These are phyloP conservation scores for Nycteola revayana DNA, from an alignment of 2,888 invertebrate genomes.

Conservation along the genomic window DNA sequence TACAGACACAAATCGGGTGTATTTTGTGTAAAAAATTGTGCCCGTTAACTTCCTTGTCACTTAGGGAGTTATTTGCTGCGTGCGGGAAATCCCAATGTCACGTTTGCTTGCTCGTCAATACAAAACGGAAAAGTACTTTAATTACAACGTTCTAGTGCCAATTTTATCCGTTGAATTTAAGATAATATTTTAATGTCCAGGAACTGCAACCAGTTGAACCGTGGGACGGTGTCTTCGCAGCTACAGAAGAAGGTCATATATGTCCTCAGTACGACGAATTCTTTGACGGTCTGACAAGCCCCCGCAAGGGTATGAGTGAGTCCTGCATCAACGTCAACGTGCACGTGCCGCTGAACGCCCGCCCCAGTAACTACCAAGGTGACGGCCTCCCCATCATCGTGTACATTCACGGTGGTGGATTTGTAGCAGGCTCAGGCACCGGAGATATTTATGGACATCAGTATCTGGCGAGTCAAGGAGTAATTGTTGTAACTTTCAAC, in stretches of 20 bases:
- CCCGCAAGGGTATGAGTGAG: constrained; percentile 33
- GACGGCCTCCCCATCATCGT: constrained; percentile 54
- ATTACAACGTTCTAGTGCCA: too few relatives aligned
- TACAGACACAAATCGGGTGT: too few relatives aligned
- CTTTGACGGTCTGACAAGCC: constrained; percentile 28
- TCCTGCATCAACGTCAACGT: constrained; percentile 45
- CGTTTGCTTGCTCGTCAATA: too few relatives aligned
- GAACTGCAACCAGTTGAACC: constrained; percentile 37
- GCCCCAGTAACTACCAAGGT: constrained; percentile 6
- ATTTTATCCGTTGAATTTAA: too few relatives aligned
- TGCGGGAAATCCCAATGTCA: too few relatives aligned
- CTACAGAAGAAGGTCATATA: constrained; percentile 75
- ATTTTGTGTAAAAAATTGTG: too few relatives aligned
- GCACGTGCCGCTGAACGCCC: constrained; percentile 31
- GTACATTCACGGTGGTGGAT: constrained; percentile 61
- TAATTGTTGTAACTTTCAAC: constrained; percentile 49
- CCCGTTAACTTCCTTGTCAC: too few relatives aligned
- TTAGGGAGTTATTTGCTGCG: too few relatives aligned
- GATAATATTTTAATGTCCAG: constrained; percentile 18
- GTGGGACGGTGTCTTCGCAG: constrained; percentile 73
- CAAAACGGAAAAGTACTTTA: too few relatives aligned
- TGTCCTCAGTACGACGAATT: constrained; percentile 77
- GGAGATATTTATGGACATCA: constrained; percentile 45
- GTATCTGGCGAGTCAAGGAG: constrained; percentile 38
- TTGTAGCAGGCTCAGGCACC: constrained; percentile 33